Evolutionary conservation across 2,888 invertebrate species (phyloP), one percentile per base, ranked within the genome.

Genomic region (Ceramica pisi): DNA sequence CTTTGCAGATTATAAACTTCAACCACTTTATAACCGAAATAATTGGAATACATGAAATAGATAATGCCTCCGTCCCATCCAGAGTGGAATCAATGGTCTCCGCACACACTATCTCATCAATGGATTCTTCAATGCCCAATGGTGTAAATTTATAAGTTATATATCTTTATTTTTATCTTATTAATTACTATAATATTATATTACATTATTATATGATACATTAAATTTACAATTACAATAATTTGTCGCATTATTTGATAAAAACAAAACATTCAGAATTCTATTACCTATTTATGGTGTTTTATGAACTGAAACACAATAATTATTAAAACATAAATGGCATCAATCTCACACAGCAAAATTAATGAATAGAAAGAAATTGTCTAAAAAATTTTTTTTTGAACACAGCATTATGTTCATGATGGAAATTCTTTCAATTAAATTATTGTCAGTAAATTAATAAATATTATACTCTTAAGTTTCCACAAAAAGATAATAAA

Each of bases 21-120:
- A 89, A 89, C 8, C 90, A 92, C 44, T 90, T 97, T 9, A 86
- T 94, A 14, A 92, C 92, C 31, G 92, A 94, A 73, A 94, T 97
- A 67, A 89, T 97, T 75, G 97, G 97, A 3, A 94, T 97, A 61
- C 94, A 95, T 71, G 94, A 95, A 35, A 67, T 89, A 41, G 94
- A 93, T 31, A 86, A 89, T 35, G 44, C 86, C 3, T 91, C 93
- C 0, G 92, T 93, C 35, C 87, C 88, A 67, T 93, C 93, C 0
- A 77, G 64, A 0, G 73, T 81, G 46, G 90, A 83, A 0, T 92
- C 92, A 4, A 53, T 81, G 44, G 88, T 75, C 7, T 92, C 91
- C 0, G 76, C 86, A 57, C 83, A 82, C 5, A 89, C 89, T 0
- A 9, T 76, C 4, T 75, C 77, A 1, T 85, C 87, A 0, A 16